Percentiles rank a stretch among this genome's conserved stretches.
Evolutionary conservation across 2,888 invertebrate genomes (phyloP).

Genomic region (Saturnia japonica): DNA sequence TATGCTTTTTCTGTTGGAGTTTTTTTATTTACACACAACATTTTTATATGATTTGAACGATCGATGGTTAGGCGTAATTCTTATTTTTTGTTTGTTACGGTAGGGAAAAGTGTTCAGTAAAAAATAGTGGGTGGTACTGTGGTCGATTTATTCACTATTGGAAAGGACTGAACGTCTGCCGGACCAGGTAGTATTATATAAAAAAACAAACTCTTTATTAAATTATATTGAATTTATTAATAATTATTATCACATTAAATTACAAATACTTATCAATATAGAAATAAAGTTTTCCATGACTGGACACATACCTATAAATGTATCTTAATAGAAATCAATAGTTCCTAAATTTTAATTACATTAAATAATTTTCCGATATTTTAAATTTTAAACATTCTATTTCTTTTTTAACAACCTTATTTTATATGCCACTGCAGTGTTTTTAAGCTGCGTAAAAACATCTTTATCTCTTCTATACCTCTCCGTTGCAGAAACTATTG

Average conservation of each 20-base stretch:
- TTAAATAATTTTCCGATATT: background rate
- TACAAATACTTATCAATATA: background rate
- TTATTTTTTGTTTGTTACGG: no score
- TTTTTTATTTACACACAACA: no score
- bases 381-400: background rate
- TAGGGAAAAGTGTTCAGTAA: no score
- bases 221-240: conserved; percentile 14
- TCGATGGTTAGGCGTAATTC: no score
- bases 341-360: background rate
- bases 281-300: background rate
- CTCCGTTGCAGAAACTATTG: background rate
- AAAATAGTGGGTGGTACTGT: no score
- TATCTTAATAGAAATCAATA: background rate
- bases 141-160: no score
- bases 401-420: background rate
- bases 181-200: no score
- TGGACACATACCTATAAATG: background rate
- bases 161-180: no score
- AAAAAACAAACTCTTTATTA: conserved; percentile 11
- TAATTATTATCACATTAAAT: background rate
- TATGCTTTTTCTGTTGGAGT: no score
- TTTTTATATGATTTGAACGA: no score
- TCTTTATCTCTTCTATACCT: conserved; percentile 18
- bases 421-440: conserved; percentile 24
- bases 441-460: conserved; percentile 33